Base-by-base conservation (phyloP, 1,140 invertebrate genomes). In the Macrosteles quadrilineatus region DNA sequence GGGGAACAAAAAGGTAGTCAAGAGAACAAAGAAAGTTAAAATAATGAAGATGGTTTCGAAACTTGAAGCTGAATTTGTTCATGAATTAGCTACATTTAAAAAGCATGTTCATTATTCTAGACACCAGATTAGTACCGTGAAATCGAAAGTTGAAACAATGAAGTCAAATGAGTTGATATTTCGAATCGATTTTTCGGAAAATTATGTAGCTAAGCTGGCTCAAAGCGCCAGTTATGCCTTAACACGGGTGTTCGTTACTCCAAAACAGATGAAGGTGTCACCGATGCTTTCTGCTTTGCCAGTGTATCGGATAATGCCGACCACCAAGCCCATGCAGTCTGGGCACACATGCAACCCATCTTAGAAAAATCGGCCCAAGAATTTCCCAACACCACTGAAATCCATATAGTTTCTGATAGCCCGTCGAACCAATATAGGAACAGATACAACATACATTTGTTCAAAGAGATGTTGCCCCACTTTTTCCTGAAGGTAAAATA, bases 101-200 rank as follows among this genome's bases (percentile, higher is more conserved):
- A 53, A 53, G n/a, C 47, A 53, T 53, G 3, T 19, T n/a, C n/a
- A 6, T 19, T 53, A 53, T 53, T 4, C 4, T 3, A 53, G n/a
- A 53, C 47, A 25, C 47, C 47, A 53, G 47, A 53, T n/a, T n/a
- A 53, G 4, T n/a, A 53, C 3, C 17, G n/a, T 25, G 4, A 4
- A 27, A 62, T 23, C 19, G 9, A 17, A n/a, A n/a, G n/a, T 25
- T 53, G 4, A 27, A 62, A 25, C 19, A 19, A 17, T 62, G 19
- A 62, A 2, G 27, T 2, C 19, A n/a, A 25, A 25, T 17, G 25
- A 12, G 27, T 9, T 62, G 2, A 25, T 62, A 23, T 62, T 62
- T n/a, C 12, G 19, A 23, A 27, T 62, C 25, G 57, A 62, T 29
- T 62, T 62, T 62, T 62, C 57, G 14, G 57, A 62, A 62, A 62